phyloP scores from a whole-genome alignment of 2,113 vertebrate genomes.

The Xiphophorus couchianus region DNA sequence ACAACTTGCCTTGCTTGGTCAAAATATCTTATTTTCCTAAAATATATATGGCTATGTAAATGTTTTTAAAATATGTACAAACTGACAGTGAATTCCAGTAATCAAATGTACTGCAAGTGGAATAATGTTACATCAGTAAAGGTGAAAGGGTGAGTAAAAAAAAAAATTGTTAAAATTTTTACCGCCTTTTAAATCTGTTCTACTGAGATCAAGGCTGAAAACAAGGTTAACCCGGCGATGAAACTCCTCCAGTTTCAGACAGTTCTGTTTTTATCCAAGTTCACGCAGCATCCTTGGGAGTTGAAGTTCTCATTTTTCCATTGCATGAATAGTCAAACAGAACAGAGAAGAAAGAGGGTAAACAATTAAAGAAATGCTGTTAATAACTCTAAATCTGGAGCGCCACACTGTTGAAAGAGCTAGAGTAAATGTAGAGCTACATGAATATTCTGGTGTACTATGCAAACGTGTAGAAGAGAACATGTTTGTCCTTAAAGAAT shows the following conservation, averaged over 20 bases:
- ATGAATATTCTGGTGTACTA: slow-evolving; percentile 11
- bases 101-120: neutral
- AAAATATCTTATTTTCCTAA: slow-evolving; percentile 5
- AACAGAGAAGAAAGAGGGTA: slow-evolving; percentile 53
- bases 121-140: slow-evolving; percentile 17
- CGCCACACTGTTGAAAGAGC: slow-evolving; percentile 33
- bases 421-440: slow-evolving; percentile 30
- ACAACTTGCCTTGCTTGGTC: neutral
- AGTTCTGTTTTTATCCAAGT: slow-evolving; percentile 67
- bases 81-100: neutral
- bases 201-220: slow-evolving; percentile 62
- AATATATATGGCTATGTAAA: neutral
- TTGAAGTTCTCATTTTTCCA: slow-evolving; percentile 39
- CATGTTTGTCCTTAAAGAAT: slow-evolving; percentile 13
- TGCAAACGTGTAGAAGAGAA: slow-evolving; percentile 2
- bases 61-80: neutral
- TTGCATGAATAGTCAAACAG: slow-evolving; percentile 70
- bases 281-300: slow-evolving; percentile 67
- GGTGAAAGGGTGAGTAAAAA: slow-evolving; percentile 6
- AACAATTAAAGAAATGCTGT: slow-evolving; percentile 68
- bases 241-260: slow-evolving; percentile 60
- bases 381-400: slow-evolving; percentile 46
- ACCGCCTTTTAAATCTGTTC: slow-evolving; percentile 43
- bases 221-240: slow-evolving; percentile 67
- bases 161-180: slow-evolving; percentile 28